Evolutionary conservation across 2,888 invertebrate genomes (phyloP).

Genomic region (Cephus pygmeus): DNA sequence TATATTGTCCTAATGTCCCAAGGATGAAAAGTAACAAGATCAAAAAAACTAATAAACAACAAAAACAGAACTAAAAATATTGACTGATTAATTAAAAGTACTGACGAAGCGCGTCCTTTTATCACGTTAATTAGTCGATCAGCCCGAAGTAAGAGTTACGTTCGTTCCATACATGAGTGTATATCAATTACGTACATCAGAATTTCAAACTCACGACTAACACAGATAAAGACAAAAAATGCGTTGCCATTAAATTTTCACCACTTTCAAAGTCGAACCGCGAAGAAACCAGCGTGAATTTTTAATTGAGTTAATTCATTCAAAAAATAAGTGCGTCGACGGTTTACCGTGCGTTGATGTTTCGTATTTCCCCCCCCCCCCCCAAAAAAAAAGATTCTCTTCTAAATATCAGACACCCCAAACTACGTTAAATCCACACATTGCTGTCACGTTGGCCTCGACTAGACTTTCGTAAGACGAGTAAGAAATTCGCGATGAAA

Average conservation of each 20-base stretch:
- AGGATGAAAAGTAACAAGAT: not conserved
- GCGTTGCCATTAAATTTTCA: not conserved
- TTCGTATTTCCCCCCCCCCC: not conserved
- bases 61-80: no score
- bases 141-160: not conserved
- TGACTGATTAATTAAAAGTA: not conserved
- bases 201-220: not conserved
- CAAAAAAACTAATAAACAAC: no score
- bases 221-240: not conserved
- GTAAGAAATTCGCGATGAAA: not conserved
- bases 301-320: not conserved
- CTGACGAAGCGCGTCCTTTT: not conserved
- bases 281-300: not conserved
- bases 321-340: not conserved
- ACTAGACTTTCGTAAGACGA: not conserved
- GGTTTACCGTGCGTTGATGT: not conserved
- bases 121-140: not conserved
- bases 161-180: not conserved
- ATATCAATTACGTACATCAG: not conserved
- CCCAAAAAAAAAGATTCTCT: not conserved
- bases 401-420: not conserved
- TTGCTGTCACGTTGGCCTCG: not conserved
- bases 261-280: not conserved
- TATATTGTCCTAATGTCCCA: not conserved
- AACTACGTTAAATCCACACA: not conserved